Percentiles rank a stretch among this genome's conserved stretches.
Evolutionary conservation across 30 jellyfish, hydroid and myxozoan genomes (phyloP).

Genomic region (Chrysaora quinquecirrha): DNA sequence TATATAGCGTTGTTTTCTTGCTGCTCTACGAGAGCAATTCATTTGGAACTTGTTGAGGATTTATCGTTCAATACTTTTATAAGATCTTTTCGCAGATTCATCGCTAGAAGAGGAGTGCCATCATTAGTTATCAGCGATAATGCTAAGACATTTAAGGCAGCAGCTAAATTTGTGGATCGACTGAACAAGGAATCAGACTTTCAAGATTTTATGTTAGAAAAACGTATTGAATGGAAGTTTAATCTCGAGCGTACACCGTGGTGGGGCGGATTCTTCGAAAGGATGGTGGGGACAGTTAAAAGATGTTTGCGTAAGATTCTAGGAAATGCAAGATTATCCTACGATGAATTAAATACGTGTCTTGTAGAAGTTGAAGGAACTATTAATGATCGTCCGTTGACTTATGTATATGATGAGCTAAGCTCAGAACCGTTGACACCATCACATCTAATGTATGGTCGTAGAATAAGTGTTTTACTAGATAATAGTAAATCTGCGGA

Average conservation of each 20-base stretch:
- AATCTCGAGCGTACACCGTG: constrained; percentile 55
- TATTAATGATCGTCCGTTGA: constrained; percentile 28
- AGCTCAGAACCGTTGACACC: constrained; percentile 40
- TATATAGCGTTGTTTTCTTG: constrained; percentile 43
- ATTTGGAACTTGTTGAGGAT: constrained; percentile 39
- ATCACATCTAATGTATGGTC: constrained; percentile 45
- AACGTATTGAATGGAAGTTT: constrained; percentile 43
- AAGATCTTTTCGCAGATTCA: background rate
- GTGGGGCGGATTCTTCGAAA: constrained; percentile 67
- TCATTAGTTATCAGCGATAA: constrained; percentile 21
- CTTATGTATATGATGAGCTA: constrained; percentile 32
- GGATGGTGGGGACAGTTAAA: constrained; percentile 41
- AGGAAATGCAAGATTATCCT: constrained; percentile 11
- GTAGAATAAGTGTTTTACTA: constrained; percentile 10
- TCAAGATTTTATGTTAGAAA: background rate
- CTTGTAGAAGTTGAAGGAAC: constrained; percentile 49
- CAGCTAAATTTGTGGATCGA: constrained; percentile 7
- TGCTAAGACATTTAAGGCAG: constrained; percentile 55
- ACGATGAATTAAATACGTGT: constrained; percentile 32
- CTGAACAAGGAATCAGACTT: background rate
- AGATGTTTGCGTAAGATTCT: constrained; percentile 29
- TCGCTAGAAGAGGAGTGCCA: constrained; percentile 49
- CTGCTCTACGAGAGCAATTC: constrained; percentile 32
- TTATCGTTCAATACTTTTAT: constrained; percentile 11
- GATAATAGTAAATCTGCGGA: background rate